These are phyloP conservation scores for Drosophila murphyi DNA, from an alignment of 1,140 invertebrate genomes.

Conservation along the genomic window DNA sequence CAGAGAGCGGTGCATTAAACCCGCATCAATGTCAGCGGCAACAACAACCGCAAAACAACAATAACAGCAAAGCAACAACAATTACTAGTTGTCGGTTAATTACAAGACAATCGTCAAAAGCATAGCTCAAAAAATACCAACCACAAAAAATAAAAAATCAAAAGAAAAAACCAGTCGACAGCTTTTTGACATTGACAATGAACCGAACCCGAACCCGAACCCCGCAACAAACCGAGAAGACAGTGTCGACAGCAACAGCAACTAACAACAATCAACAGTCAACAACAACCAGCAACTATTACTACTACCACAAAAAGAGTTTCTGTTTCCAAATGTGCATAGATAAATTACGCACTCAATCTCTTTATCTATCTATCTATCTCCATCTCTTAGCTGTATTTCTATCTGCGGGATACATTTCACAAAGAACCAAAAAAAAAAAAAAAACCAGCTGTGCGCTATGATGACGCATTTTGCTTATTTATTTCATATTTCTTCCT, in stretches of 20 bases:
- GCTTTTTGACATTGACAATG: slow-evolving; percentile 75
- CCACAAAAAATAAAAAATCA: slow-evolving; percentile 6
- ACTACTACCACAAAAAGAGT: slow-evolving; percentile 20
- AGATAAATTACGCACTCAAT: slow-evolving; percentile 60
- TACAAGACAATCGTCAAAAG: slow-evolving; percentile 69
- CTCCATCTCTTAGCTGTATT: background rate
- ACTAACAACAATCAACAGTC: slow-evolving; percentile 8
- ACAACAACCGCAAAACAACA: slow-evolving; percentile 44
- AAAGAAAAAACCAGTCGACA: slow-evolving; percentile 53
- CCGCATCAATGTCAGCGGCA: slow-evolving; percentile 68
- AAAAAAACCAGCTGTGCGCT: slow-evolving; percentile 14
- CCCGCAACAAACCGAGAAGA: background rate
- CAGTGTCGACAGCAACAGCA: slow-evolving; percentile 36
- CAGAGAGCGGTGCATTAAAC: slow-evolving; percentile 64
- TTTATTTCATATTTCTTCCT: background rate
- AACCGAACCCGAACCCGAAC: slow-evolving; percentile 36
- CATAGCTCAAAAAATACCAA: slow-evolving; percentile 38
- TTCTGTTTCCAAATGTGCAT: slow-evolving; percentile 56
- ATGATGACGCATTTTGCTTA: slow-evolving; percentile 42
- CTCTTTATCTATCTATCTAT: background rate
- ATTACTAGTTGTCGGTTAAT: slow-evolving; percentile 56
- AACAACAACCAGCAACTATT: too few relatives aligned
- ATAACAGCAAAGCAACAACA: slow-evolving; percentile 32
- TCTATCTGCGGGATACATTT: slow-evolving; percentile 39
- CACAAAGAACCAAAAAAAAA: background rate